Evolutionary conservation across 1,140 invertebrate species (phyloP).

Genomic region (Ceratina calcarata): DNA sequence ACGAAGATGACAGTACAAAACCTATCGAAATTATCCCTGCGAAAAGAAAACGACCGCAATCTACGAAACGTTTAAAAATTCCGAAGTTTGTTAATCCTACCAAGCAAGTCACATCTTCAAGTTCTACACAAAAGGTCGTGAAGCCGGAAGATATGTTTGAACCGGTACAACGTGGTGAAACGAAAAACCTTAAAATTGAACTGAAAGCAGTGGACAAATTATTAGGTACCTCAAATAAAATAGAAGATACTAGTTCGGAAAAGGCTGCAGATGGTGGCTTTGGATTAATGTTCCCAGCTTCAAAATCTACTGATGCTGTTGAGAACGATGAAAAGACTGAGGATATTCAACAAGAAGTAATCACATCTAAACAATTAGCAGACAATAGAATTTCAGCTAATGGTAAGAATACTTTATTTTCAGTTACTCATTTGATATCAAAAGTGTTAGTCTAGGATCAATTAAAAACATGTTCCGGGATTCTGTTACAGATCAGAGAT

Average conservation of each 20-base stretch:
- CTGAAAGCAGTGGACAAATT: slow-evolving; percentile 81
- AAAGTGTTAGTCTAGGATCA: neutral
- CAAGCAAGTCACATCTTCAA: slow-evolving; percentile 69
- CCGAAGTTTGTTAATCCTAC: slow-evolving; percentile 83
- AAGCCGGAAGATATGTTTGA: slow-evolving; percentile 86
- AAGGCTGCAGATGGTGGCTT: slow-evolving; percentile 74
- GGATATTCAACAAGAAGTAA: slow-evolving; percentile 79
- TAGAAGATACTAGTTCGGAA: slow-evolving; percentile 47
- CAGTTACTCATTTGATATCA: neutral
- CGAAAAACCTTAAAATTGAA: slow-evolving; percentile 84
- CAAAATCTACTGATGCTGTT: slow-evolving; percentile 72
- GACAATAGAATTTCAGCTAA: slow-evolving; percentile 86
- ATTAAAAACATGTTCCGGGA: neutral
- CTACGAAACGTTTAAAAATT: slow-evolving; percentile 83
- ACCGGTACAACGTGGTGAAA: slow-evolving; percentile 74
- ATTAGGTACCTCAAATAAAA: slow-evolving; percentile 46
- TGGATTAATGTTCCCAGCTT: slow-evolving; percentile 78
- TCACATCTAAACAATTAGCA: slow-evolving; percentile 85
- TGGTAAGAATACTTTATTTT: slow-evolving; percentile 73
- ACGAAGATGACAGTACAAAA: slow-evolving; percentile 79
- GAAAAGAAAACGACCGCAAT: slow-evolving; percentile 82
- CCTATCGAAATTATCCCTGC: slow-evolving; percentile 77
- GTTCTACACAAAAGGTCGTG: slow-evolving; percentile 76
- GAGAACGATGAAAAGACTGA: slow-evolving; percentile 62
- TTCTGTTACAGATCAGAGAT: slow-evolving; percentile 84